Conservation (phyloP, 2,797 vertebrate species). For the Siniperca undulata region DNA sequence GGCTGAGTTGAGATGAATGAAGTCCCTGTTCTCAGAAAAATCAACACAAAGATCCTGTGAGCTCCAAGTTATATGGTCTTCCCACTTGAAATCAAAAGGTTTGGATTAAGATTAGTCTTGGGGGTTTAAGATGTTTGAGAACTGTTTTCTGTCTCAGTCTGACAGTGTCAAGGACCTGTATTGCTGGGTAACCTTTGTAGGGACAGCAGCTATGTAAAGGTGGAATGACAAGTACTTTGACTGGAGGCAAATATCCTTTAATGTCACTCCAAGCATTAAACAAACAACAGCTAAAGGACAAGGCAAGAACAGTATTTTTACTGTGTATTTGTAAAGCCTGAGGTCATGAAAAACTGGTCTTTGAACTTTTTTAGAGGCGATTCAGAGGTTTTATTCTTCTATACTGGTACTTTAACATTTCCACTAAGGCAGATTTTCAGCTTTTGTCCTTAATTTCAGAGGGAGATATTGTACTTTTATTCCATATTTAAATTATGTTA, state of each 20-base stretch:
- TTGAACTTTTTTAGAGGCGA: neutral
- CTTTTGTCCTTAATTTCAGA: neutral
- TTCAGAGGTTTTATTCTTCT: neutral
- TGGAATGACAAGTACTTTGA: neutral
- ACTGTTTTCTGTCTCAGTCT: neutral
- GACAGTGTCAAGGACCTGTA: slow-evolving; percentile 8
- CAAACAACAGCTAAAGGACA: slow-evolving; percentile 11
- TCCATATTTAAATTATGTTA: neutral
- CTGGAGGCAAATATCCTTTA: neutral
- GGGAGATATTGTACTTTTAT: neutral
- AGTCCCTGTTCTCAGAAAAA: slow-evolving; percentile 30
- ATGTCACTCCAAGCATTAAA: neutral
- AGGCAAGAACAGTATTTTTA: neutral
- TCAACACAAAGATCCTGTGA: neutral
- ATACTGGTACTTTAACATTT: neutral
- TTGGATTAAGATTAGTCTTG: neutral
- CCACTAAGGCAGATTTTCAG: neutral
- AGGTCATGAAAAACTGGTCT: neutral
- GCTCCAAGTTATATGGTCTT: neutral
- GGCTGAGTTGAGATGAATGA: slow-evolving; percentile 29
- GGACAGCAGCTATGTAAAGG: neutral
- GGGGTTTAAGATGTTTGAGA: neutral
- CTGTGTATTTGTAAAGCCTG: neutral
- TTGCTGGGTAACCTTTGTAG: neutral
- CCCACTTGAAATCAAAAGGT: slow-evolving; percentile 12